Evolutionary conservation across 1,140 invertebrate species (phyloP), one percentile per base, ranked within the genome.

Genomic region (Drosophila pachea): DNA sequence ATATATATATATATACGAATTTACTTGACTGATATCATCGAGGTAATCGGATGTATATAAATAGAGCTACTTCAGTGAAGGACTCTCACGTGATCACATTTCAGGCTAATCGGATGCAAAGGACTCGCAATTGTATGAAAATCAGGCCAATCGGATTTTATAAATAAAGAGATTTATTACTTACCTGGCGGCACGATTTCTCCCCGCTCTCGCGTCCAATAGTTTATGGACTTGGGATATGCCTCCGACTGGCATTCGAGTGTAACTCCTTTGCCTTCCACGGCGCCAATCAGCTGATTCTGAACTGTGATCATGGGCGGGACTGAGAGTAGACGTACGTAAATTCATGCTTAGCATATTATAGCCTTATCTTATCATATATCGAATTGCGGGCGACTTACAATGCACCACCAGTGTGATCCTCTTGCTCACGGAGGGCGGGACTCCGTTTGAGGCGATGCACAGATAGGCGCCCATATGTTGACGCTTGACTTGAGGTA

Each of bases 401-500:
- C 95, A 97, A 78, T 97, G 95, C 31, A 97, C 95, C 56, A 95
- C 95, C 33, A 97, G 92, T 90, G 94, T 94, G 82, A 97, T 95
- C 78, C 96, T 91, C 90, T 97, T 97, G 91, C 95, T 96, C 58
- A 97, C 95, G 2, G 95, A 94, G 0, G 96, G 96, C 3, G 95
- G 95, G 3, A 97, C 94, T 7, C 95, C 95, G 81, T 96, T 96
- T 9, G 94, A 95, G 11, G 95, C 95, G 56, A 97, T 97, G 88
- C 96, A 97, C 8, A 97, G 90, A 89, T 97, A 97, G 5, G 95
- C 94, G 5, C 96, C 96, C 93, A 97, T 97, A 78, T 97, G 95
- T 12, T 95, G 92, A 32, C 96, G 92, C 73, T 93, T 95, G 8
- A 97, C 95, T 87, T 94, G 92, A 35, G 92, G 94, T 79, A 97